Conservation (phyloP, 1,140 invertebrate genomes). For the Leptoteleia sp. region DNA sequence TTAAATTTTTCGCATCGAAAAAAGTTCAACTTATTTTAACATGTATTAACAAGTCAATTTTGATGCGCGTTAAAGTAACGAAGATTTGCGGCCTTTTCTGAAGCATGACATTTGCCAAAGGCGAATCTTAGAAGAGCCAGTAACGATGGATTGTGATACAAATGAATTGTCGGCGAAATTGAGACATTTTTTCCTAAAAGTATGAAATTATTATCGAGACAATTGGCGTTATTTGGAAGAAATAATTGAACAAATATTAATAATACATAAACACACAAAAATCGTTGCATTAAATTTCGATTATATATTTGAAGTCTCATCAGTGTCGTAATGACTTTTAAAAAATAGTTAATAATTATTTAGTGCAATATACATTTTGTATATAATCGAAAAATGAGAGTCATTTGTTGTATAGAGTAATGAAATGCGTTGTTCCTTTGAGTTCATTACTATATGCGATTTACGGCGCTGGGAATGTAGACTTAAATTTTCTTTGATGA, state of each 20-base stretch:
- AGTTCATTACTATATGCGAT: slow-evolving; percentile 30
- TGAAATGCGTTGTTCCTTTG: slow-evolving; percentile 37
- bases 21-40: too few relatives aligned
- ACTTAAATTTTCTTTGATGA: slow-evolving; percentile 30
- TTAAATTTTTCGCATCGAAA: too few relatives aligned
- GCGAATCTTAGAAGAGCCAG: slow-evolving; percentile 69
- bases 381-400: slow-evolving; percentile 21
- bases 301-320: slow-evolving; percentile 51
- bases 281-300: slow-evolving; percentile 34
- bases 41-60: slow-evolving; percentile 1
- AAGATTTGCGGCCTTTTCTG: slow-evolving; percentile 61
- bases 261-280: not conserved
- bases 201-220: slow-evolving; percentile 40
- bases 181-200: slow-evolving; percentile 57
- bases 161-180: slow-evolving; percentile 56
- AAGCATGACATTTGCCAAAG: slow-evolving; percentile 64
- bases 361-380: slow-evolving; percentile 63
- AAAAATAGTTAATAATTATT: slow-evolving; percentile 38
- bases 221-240: slow-evolving; percentile 34
- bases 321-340: slow-evolving; percentile 51
- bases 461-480: slow-evolving; percentile 32
- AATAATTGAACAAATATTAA: slow-evolving; percentile 5
- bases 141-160: slow-evolving; percentile 71
- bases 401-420: slow-evolving; percentile 42
- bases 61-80: slow-evolving; percentile 26